Evolutionary conservation across 64 coral and sea anemone genomes (phyloP).

Genomic region (Pachyseris speciosa): DNA sequence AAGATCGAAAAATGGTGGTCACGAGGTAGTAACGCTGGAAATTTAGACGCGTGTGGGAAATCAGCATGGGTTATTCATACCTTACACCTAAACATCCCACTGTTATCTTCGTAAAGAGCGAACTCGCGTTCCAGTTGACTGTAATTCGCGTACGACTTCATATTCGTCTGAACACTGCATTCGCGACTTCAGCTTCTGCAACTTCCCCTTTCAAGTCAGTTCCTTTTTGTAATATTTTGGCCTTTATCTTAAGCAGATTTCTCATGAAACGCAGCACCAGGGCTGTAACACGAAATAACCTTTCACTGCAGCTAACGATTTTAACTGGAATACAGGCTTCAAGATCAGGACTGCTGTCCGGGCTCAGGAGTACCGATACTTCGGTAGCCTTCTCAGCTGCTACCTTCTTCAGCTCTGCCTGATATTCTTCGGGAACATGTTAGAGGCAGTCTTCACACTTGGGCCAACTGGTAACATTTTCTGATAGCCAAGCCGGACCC

Average conservation of each 20-base stretch:
- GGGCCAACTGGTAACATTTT: too few relatives aligned
- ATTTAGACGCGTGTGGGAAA: too few relatives aligned
- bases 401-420: background rate
- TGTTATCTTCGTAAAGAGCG: conserved; percentile 55
- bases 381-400: background rate
- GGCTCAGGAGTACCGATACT: background rate
- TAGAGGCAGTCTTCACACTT: background rate
- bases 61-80: conserved; percentile 29
- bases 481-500: conserved; percentile 17
- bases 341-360: background rate
- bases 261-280: conserved; percentile 52
- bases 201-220: background rate
- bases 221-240: background rate
- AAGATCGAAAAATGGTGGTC: too few relatives aligned
- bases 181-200: conserved; percentile 27
- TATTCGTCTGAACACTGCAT: conserved; percentile 53
- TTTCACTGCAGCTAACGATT: conserved; percentile 21
- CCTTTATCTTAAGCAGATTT: conserved; percentile 17
- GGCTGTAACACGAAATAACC: conserved; percentile 58
- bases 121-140: conserved; percentile 47
- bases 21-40: too few relatives aligned
- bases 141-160: conserved; percentile 19
- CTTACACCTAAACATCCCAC: conserved; percentile 22
- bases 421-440: background rate
- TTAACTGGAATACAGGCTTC: conserved; percentile 15